Evolutionary conservation across 2,888 invertebrate species (phyloP), one percentile per base, ranked within the genome.

Genomic region (Atethmia centrago): DNA sequence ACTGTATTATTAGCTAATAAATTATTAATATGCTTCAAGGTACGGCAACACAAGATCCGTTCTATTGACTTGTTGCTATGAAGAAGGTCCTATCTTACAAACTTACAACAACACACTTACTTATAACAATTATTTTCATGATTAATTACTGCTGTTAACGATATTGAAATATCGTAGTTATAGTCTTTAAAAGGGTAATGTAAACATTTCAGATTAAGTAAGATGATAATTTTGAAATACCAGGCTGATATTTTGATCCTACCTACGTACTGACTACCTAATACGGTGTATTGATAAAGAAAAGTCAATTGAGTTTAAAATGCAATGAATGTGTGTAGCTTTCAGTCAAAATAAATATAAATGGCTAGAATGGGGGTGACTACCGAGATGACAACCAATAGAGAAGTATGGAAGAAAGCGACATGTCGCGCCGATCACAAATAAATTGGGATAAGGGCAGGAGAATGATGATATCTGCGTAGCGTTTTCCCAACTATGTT

Each of bases 191-290:
- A 84, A 80, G 84, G 84, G 72, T 66, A 79, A 74, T 66, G 80
- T 73, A 75, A 80, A 85, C 71, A 83, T 69, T 77, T 67, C 47
- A 74, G 83, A 85, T 84, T 74, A 56, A 75, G 71, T 63, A 51
- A 28, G 42, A 40, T 51, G 84, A 84, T 84, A 84, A 65, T 36
- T 68, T 80, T 64, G 28, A 77, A 83, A 83, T 78, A 74, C 28
- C 73, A 82, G n/a, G 51, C 31, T 71, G 68, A 36, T 77, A 69
- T 82, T 82, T 71, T 53, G 45, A 63, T 42, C 16, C 4, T 36
- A 28, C 19, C 1, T 25, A 25, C 25, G 45, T 45, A 3, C 28
- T 59, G 10, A 21, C 8, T 40, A 40, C 16, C 3, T 49, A 36
- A 0, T 10, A 49, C 36, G 25, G 25, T 21, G 19, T 25, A 7